Evolutionary conservation across 2,113 vertebrate species (phyloP), one percentile per base, ranked within the genome.

Genomic region (Phycodurus eques): DNA sequence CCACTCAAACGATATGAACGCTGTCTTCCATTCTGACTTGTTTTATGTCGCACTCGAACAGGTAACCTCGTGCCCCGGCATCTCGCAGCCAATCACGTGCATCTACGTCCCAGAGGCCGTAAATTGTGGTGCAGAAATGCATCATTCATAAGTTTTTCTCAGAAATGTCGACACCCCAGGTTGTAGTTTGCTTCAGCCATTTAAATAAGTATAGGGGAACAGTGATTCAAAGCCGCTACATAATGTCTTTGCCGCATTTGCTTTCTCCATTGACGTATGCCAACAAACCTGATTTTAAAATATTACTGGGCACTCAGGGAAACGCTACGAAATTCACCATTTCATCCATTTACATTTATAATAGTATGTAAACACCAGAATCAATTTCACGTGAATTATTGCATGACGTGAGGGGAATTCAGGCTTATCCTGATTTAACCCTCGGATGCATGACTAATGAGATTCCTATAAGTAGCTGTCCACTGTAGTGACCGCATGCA

Each of bases 111-210:
- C 47, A 10, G n/a, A 1, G 13, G 44, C 57, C n/a, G 47, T 59
- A 82, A 78, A 82, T 53, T 80, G 61, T 56, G n/a, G 71, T 15
- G 68, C 85, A 78, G 72, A 82, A 84, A 87, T 86, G 78, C 76
- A 79, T 84, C 75, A 87, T 85, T 82, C 74, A 84, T 83, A 17
- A 64, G 73, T 65, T 63, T 33, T 89, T 91, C 85, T 77, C 10
- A 43, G 86, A 88, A 88, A 85, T 71, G 70, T 71, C 80, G 72
- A 51, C 64, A 60, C 56, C 57, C 9, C 19, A 2, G 54, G n/a
- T 67, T 39, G 72, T n/a, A 53, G 20, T 35, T 22, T 9, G 11
- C 44, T 73, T 51, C 3, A 27, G 46, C 13, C 17, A 56, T 67
- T 67, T 19, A 4, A 43, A 75, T 44, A 60, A 42, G 8, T 33